Base-by-base conservation (phyloP, 2,797 vertebrate species). In the Coregonus ussuriensis region DNA sequence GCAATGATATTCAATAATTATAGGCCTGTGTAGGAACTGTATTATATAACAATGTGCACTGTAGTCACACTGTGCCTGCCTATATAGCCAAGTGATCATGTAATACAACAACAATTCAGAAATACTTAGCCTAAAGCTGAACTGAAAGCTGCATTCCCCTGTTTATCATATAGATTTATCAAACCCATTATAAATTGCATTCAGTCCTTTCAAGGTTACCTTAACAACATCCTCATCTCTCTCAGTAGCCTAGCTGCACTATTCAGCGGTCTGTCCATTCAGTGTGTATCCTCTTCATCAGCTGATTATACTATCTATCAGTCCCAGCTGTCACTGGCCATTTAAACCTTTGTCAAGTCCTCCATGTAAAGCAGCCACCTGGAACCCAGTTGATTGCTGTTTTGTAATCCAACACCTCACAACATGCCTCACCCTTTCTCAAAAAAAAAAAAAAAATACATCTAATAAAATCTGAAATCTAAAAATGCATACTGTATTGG, bases 261-360 rank as follows among this genome's bases (percentile, higher is more conserved):
- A 84, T 82, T 90, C 86, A 86, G 87, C 87, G 92, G 59, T 25
- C 59, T 63, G 88, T 90, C 92, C 88, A 88, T 88, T 81, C 90
- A 93, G 88, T 90, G 82, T 88, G 87, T 89, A 89, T 92, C 91
- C 89, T 91, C 91, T 88, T 89, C 90, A 94, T 94, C 92, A 93
- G 89, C 91, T 94, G 94, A 94, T 94, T 94, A 93, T 93, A 88
- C 92, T 94, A 94, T 95, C 94, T 94, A 91, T 94, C 93, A 93
- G 89, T 85, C 87, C 89, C 93, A 94, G 93, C 93, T 94, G 93
- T 90, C 92, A 89, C 88, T 88, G 88, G 88, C 91, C 86, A 91
- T 94, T 94, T 93, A 93, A 92, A 91, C 92, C 92, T 90, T 93
- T 90, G 91, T 93, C 86, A 92, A 88, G 88, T 86, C 88, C 90